Percentiles rank a stretch among this genome's conserved stretches.
These are phyloP conservation scores for Scophthalmus maximus DNA, from an alignment of 2,113 vertebrate genomes.

Conservation along the genomic window DNA sequence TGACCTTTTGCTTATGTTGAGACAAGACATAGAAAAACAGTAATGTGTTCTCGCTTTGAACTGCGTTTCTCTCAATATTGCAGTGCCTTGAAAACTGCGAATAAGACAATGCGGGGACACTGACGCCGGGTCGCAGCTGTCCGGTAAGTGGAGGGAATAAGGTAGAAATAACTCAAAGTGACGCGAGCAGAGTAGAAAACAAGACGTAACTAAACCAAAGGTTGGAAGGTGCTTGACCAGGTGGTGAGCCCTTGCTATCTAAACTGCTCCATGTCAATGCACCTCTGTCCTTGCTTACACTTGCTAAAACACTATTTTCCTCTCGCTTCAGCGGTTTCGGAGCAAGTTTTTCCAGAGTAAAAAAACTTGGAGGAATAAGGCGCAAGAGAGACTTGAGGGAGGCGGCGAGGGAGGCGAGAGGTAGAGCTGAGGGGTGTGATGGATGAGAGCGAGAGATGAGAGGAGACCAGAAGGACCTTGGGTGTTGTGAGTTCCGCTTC, in stretches of 20 bases:
- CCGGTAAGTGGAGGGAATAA: conserved; percentile 20
- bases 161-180: conserved; percentile 28
- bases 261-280: not conserved
- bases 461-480: conserved; percentile 72
- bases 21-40: conserved; percentile 24
- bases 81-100: conserved; percentile 29
- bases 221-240: conserved; percentile 17
- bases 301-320: conserved; percentile 1
- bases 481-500: conserved; percentile 58
- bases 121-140: conserved; percentile 28
- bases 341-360: conserved; percentile 35
- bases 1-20: conserved; percentile 64
- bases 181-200: conserved; percentile 14
- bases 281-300: conserved; percentile 42
- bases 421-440: conserved; percentile 68
- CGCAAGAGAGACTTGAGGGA: conserved; percentile 46
- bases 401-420: conserved; percentile 57
- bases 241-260: not conserved
- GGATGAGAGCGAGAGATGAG: conserved; percentile 65
- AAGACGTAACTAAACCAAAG: conserved; percentile 19
- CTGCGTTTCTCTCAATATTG: conserved; percentile 20
- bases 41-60: conserved; percentile 27
- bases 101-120: conserved; percentile 32
- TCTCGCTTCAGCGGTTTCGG: conserved; percentile 35
- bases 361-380: conserved; percentile 49